These are phyloP conservation scores for Xerus inauris DNA, from an alignment of 2,113 vertebrate species.

Conservation along the genomic window DNA sequence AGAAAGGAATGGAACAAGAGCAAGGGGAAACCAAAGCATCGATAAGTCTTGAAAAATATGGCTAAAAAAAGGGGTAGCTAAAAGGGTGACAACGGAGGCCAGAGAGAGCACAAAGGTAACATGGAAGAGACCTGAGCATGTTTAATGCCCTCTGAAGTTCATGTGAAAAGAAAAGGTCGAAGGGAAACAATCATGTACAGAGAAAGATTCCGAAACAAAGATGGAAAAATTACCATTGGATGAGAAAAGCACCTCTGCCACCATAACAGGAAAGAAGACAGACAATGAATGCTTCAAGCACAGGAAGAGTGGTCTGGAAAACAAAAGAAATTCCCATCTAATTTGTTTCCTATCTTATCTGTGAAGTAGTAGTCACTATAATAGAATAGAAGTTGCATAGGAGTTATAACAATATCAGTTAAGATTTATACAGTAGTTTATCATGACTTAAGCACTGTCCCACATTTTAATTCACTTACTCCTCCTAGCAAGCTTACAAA, in stretches of 20 bases:
- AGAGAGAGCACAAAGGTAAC: neutral
- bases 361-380: neutral
- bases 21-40: neutral
- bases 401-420: neutral
- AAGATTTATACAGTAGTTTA: neutral
- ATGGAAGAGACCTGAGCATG: neutral
- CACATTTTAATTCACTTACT: neutral
- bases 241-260: neutral
- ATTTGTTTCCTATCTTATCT: slow-evolving; percentile 20
- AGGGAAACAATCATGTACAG: neutral
- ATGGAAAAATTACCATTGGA: neutral
- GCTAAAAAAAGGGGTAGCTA: neutral
- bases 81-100: neutral
- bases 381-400: neutral
- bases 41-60: neutral
- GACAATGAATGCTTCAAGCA: neutral
- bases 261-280: neutral
- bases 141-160: neutral
- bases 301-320: neutral
- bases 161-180: neutral
- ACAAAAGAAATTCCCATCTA: neutral
- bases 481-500: neutral
- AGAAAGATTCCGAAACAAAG: neutral
- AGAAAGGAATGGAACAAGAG: neutral
- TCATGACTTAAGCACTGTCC: neutral